Evolutionary conservation across 2,797 vertebrate species (phyloP), one percentile per base, ranked within the genome.

Genomic region (Tangara arthus): DNA sequence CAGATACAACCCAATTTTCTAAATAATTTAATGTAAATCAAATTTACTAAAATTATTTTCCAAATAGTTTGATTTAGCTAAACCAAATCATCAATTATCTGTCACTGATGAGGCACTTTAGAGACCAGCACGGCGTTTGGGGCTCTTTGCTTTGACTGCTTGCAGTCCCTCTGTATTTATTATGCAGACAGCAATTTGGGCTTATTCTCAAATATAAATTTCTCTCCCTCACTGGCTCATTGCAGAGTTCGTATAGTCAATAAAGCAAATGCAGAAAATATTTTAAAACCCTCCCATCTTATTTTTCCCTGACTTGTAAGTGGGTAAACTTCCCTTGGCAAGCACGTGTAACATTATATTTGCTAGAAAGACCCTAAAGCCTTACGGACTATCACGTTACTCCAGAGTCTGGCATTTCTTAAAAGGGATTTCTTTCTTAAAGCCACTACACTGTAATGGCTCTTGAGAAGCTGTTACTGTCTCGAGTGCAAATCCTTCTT

Each of bases 381-480:
- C 60, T 79, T 27, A 6, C 6, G 18, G 82, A 88, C 66, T 95
- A 88, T 92, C 89, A 82, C 2, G 34, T 93, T 94, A 95, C 93
- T 96, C 85, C 83, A 83, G 89, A 96, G 94, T 75, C 94, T 94
- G 95, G 83, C 94, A 76, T 97, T 96, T 94, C 96, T 95, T 93
- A 78, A 87, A 95, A 95, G 93, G 94, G 96, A 97, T 97, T 96
- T 97, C 82, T 92, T 89, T 55, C 89, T 59, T 79, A 95, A 97
- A 94, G 90, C 94, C 85, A 94, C 94, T 84, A 88, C 83, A 80
- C 81, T 84, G 92, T 95, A 95, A 97, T 96, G 95, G 95, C 91
- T 90, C 91, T 96, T 97, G 94, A 96, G 93, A 96, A 96, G 94
- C 96, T 95, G 95, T 97, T 95, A 93, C 94, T 93, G 92, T 96